Percentiles rank a stretch among this genome's conserved stretches.
Conservation (phyloP, 1,140 invertebrate species). For the Halictus rubicundus region DNA sequence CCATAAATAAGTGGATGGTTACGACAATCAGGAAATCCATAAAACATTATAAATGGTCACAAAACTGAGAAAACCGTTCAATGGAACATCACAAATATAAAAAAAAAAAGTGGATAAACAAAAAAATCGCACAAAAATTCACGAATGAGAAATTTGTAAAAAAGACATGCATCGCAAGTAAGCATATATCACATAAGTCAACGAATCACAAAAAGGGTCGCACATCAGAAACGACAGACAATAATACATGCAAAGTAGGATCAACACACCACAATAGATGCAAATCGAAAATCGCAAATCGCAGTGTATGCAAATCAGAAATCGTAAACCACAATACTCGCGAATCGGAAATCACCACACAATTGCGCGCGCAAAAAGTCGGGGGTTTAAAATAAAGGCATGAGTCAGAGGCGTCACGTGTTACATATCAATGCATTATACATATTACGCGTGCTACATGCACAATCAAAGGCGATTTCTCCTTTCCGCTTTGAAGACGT, state of each 20-base stretch:
- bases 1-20: no score
- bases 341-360: neutral
- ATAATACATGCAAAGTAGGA: neutral
- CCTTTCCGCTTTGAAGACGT: neutral
- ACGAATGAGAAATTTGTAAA: no score
- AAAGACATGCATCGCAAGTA: no score
- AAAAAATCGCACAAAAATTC: no score
- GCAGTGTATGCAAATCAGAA: neutral
- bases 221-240: no score
- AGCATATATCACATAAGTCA: no score
- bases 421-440: neutral
- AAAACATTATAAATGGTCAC: no score
- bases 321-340: neutral
- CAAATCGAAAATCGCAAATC: neutral
- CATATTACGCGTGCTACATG: neutral
- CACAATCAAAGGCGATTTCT: neutral
- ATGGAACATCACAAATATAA: no score
- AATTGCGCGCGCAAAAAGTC: neutral
- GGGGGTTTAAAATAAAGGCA: neutral
- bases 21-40: no score
- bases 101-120: no score
- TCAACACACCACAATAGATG: neutral
- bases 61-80: no score
- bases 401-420: neutral
- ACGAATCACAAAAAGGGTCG: no score